Conservation (phyloP, 1,140 invertebrate genomes). For the Mycetomoellerius zeteki region DNA sequence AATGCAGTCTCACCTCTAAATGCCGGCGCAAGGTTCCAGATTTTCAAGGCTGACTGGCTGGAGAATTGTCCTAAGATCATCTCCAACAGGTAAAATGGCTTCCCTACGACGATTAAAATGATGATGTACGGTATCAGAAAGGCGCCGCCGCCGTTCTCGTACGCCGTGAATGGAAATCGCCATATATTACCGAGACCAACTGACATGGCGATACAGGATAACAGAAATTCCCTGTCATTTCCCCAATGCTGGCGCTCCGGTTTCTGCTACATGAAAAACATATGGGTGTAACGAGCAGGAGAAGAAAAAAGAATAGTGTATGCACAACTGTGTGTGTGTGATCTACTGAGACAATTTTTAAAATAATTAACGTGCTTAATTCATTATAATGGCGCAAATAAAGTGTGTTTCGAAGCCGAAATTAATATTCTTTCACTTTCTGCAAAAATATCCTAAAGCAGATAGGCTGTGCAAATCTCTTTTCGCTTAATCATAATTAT, state of each 20-base stretch:
- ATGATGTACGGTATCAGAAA: conserved; percentile 95
- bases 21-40: conserved; percentile 87
- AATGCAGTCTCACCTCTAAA: conserved; percentile 74
- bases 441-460: background rate
- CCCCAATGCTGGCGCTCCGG: conserved; percentile 73
- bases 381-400: background rate
- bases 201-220: conserved; percentile 89
- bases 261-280: background rate
- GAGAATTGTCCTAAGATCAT: conserved; percentile 93
- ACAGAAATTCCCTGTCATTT: conserved; percentile 87
- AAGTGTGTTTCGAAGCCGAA: background rate
- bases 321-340: background rate
- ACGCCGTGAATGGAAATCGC: conserved; percentile 95
- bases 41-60: conserved; percentile 90
- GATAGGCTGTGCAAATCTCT: background rate
- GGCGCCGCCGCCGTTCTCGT: conserved; percentile 94
- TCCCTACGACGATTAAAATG: conserved; percentile 93
- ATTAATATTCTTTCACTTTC: background rate
- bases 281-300: background rate
- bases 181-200: conserved; percentile 96
- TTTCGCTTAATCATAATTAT: background rate
- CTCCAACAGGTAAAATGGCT: conserved; percentile 97
- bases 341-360: background rate
- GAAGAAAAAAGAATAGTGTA: background rate
- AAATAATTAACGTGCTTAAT: background rate